These are phyloP conservation scores for Stomorhina lunata DNA, from an alignment of 2,888 invertebrate genomes.

Conservation along the genomic window DNA sequence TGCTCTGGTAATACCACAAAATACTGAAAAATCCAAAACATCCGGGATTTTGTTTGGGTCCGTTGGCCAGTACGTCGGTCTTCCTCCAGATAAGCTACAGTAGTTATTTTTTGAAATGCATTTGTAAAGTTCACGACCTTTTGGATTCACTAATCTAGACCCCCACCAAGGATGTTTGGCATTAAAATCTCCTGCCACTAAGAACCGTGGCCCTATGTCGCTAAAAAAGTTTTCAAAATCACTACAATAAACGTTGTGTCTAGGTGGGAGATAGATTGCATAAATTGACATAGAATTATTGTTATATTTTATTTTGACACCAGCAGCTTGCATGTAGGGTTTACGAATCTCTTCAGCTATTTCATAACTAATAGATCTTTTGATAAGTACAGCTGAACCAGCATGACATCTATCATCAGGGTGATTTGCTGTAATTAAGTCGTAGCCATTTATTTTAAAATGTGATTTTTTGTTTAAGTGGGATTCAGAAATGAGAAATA, in stretches of 20 bases:
- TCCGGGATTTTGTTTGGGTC: too few species aligned
- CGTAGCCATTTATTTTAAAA: too few species aligned
- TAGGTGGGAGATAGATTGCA: conserved; percentile 45
- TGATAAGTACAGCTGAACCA: not conserved
- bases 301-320: not conserved
- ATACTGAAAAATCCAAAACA: conserved; percentile 11
- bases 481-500: too few species aligned
- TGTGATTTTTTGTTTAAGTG: not conserved
- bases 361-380: not conserved
- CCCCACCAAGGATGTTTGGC: too few species aligned
- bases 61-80: too few species aligned
- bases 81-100: too few species aligned
- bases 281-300: conserved; percentile 6
- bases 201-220: conserved; percentile 20
- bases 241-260: conserved; percentile 28
- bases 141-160: too few species aligned
- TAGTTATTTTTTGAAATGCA: too few species aligned
- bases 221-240: conserved; percentile 30
- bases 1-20: conserved; percentile 6
- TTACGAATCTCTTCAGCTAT: not conserved
- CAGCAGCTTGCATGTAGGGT: not conserved
- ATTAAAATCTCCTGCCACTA: conserved; percentile 53
- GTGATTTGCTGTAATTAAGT: not conserved
- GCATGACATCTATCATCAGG: not conserved
- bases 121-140: too few species aligned